Evolutionary conservation across 2,888 invertebrate genomes (phyloP), one percentile per base, ranked within the genome.

Genomic region (Drosophila tripunctata): DNA sequence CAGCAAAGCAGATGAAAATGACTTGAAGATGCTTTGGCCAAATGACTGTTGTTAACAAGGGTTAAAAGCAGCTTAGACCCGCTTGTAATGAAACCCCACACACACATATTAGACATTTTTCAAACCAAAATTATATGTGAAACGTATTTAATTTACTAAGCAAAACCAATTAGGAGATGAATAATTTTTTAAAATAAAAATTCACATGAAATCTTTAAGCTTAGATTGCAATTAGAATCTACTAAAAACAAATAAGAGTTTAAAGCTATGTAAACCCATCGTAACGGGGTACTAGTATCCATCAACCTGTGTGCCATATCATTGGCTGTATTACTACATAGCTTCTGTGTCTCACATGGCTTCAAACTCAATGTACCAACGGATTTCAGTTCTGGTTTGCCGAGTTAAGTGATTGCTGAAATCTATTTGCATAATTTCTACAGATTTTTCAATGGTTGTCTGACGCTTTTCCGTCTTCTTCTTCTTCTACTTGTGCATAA

Each of bases 381-480:
- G 66, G 41, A 36, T 27, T 12, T 21, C 8, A 21, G 31, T 33
- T 40, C 40, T 36, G 44, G 47, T 58, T 44, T 30, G 43, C 81
- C 30, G 48, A 69, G 75, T 83, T 81, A 87, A 83, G 88, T 83
- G 86, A 83, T 83, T 86, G 83, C 88, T 74, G 83, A 85, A 87
- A 87, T 87, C 71, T 87, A 87, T 83, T 83, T 83, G 88, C 83
- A 83, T 83, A 83, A 83, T 83, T 83, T 83, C 78, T 70, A 87
- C 83, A 83, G 83, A 83, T 87, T 87, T 87, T 67, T 83, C 86
- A 83, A 82, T 83, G 83, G 62, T 56, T 87, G 70, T 78, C 82
- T 44, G 52, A n/a, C n/a, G n/a, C 14, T 33, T 14, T 43, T 40
- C 41, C 24, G 35, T 41, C 48, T 56, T 31, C 17, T 14, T 31